Base-by-base conservation (phyloP, 2,797 vertebrate genomes). In the Molossus alvarezi region DNA sequence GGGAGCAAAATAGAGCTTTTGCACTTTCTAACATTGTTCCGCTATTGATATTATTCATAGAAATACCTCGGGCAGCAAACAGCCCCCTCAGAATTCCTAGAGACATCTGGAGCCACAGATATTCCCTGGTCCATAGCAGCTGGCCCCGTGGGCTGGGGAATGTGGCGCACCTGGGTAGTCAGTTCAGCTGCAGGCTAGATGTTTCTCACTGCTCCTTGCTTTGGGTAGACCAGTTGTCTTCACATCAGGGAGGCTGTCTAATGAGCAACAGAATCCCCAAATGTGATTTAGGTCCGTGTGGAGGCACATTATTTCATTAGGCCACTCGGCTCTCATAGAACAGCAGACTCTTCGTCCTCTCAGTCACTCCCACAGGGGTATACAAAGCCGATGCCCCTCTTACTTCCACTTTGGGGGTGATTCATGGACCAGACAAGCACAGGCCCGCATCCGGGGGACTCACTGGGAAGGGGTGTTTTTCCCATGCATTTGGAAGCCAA, bases 281-380 rank as follows among this genome's bases (percentile, higher is more conserved):
- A 58, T 17, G 89, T 91, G 79, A 72, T 91, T 88, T 76, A 93
- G 71, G 57, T 55, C 81, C 80, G 93, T 41, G 57, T 71, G 62
- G 72, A 90, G 48, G 64, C 45, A 23, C 83, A 81, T 97, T 87
- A 91, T 95, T 92, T 97, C 65, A 85, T 95, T 95, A 97, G 77
- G n/a, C 83, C 71, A 71, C 86, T 86, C 76, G 27, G 58, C 89
- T 82, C 88, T 96, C 85, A 85, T 45, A n/a, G 57, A 91, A 20
- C 58, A 87, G 71, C n/a, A 77, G 64, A 87, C 57, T 55, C 3
- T 94, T 95, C 91, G 90, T 97, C 89, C 90, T 90, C 67, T 94
- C 65, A 95, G 0, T 92, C 62, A 53, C 80, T 95, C 95, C 96
- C 62, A n/a, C 45, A 80, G 75, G 89, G 7, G 1, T 81, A 4